Percentiles rank a stretch among this genome's conserved stretches.
These are phyloP conservation scores for Mercenaria mercenaria DNA, from an alignment of 1,140 invertebrate genomes.

Conservation along the genomic window DNA sequence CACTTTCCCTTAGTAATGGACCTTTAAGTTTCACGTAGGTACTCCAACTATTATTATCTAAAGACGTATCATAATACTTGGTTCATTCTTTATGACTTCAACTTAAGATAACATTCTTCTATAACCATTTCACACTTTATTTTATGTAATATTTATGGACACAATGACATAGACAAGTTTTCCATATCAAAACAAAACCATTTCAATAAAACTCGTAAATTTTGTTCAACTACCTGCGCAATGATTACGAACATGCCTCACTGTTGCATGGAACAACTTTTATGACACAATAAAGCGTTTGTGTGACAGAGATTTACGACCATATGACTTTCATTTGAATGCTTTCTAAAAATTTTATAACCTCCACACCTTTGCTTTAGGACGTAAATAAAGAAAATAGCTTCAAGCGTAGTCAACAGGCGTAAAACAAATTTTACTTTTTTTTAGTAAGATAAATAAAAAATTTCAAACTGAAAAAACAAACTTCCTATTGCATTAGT, in stretches of 20 bases:
- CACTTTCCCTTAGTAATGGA: too few relatives aligned
- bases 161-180: conserved; percentile 2
- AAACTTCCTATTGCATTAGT: too few relatives aligned
- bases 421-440: background rate
- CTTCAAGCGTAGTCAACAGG: background rate
- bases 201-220: conserved; percentile 1
- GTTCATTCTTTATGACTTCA: background rate
- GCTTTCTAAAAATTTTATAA: background rate
- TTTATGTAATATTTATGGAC: conserved; percentile 13
- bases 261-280: conserved; percentile 16
- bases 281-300: background rate
- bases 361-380: background rate
- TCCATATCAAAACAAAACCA: conserved; percentile 6
- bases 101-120: background rate
- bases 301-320: background rate
- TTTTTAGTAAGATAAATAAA: background rate
- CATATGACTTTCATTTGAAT: conserved; percentile 2
- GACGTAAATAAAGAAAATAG: conserved; percentile 1
- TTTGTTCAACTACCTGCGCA: background rate
- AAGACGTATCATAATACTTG: too few relatives aligned
- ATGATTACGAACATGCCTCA: conserved; percentile 5
- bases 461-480: background rate
- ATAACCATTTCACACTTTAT: conserved; percentile 1
- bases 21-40: too few relatives aligned
- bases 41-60: too few relatives aligned